Evolutionary conservation across 2,113 vertebrate species (phyloP).

Genomic region (Cinclus mexicanus): DNA sequence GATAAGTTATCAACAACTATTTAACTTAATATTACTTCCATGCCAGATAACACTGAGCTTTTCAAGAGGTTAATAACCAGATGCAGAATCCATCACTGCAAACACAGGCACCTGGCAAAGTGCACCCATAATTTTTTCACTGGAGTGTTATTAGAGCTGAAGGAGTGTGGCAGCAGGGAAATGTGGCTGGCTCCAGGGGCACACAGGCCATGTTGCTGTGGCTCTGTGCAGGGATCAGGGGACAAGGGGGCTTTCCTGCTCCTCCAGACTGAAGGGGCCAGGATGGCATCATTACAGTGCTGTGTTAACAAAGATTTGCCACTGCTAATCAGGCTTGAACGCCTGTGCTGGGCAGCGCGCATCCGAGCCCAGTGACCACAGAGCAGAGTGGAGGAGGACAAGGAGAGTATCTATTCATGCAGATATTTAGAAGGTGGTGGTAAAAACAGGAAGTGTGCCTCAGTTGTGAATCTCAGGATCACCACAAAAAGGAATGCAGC

Average conservation of each 20-base stretch:
- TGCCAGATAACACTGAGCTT: neutral
- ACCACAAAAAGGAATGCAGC: neutral
- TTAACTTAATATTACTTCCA: slow-evolving; percentile 47
- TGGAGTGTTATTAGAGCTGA: neutral
- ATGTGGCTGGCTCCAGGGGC: neutral
- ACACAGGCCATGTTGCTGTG: fast-evolving
- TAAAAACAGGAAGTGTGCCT: fast-evolving
- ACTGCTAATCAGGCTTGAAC: neutral
- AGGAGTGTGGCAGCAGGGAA: neutral
- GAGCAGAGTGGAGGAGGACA: neutral
- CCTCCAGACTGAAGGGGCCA: neutral
- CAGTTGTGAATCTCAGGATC: neutral
- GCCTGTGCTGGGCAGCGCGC: neutral
- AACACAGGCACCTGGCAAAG: neutral
- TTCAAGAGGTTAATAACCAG: slow-evolving; percentile 12
- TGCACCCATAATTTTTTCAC: neutral
- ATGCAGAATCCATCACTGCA: slow-evolving; percentile 2
- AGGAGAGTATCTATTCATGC: too few species aligned
- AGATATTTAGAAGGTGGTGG: neutral
- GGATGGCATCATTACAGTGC: fast-evolving
- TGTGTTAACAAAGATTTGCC: neutral
- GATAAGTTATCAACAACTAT: slow-evolving; percentile 54
- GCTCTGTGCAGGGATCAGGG: neutral
- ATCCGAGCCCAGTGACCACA: fast-evolving
- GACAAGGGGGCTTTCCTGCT: neutral